A percentile compares a stretch with the other conserved stretches of the same genome.
Evolutionary conservation across 2,797 vertebrate species (phyloP).

Genomic region (Pseudomugil tenellus): DNA sequence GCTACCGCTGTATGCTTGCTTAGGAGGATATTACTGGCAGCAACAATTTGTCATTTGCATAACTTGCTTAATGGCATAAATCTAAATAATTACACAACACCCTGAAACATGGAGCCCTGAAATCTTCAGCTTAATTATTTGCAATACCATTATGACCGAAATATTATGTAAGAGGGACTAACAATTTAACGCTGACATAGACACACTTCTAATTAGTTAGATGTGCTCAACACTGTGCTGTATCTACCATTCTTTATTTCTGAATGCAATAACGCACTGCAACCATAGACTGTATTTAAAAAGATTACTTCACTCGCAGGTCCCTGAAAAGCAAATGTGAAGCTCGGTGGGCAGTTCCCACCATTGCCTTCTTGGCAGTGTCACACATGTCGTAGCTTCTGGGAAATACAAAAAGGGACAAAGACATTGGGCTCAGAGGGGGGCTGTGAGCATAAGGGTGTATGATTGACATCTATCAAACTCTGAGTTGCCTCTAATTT

Average conservation of each 20-base stretch:
- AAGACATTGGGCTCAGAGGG: too few species aligned
- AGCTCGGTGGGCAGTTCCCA: too few species aligned
- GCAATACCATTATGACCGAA: background rate
- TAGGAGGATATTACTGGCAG: background rate
- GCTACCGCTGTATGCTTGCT: background rate
- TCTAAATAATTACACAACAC: slow-evolving; percentile 15
- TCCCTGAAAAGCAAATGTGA: too few species aligned
- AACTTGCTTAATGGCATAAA: slow-evolving; percentile 12
- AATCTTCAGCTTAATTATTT: background rate
- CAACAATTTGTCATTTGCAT: slow-evolving; percentile 15
- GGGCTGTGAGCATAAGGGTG: too few species aligned
- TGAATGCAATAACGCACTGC: background rate
- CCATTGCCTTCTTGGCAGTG: too few species aligned
- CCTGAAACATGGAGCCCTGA: background rate
- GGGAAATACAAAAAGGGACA: too few species aligned
- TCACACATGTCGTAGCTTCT: too few species aligned
- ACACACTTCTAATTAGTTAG: background rate
- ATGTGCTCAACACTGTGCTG: background rate
- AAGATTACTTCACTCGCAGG: too few species aligned
- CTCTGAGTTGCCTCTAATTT: too few species aligned
- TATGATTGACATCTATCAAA: too few species aligned
- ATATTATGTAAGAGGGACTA: background rate
- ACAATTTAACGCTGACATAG: background rate
- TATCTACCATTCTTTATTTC: background rate
- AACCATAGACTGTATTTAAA: too few species aligned